phyloP scores from a whole-genome alignment of 1,140 invertebrate species.

The Lepidostoma basale region DNA sequence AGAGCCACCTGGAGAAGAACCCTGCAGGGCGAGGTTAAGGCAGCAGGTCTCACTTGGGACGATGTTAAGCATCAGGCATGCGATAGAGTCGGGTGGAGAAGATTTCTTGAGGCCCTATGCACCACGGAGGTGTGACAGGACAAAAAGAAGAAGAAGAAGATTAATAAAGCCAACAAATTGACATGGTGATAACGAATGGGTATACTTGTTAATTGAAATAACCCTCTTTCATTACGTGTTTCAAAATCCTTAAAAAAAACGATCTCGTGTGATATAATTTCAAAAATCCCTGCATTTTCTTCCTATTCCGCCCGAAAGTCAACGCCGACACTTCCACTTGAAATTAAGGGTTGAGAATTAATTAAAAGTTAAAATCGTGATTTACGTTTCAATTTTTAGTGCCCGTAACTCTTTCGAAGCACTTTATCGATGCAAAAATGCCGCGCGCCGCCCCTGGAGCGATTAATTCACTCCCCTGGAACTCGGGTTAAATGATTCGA shows the following conservation, averaged over 20 bases:
- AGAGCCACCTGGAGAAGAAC: too few relatives aligned
- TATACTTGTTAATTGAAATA: neutral
- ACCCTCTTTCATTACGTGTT: neutral
- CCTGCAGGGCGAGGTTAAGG: too few relatives aligned
- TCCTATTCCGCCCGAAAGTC: neutral
- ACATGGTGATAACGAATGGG: neutral
- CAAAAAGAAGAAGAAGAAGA: too few relatives aligned
- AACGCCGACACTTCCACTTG: constrained; percentile 6
- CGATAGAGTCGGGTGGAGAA: too few relatives aligned
- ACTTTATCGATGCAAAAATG: constrained; percentile 36
- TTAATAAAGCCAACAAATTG: neutral
- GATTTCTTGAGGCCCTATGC: too few relatives aligned
- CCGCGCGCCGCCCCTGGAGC: neutral
- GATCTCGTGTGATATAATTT: neutral
- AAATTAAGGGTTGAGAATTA: constrained; percentile 42
- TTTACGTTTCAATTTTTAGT: constrained; percentile 47
- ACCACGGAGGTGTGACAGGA: too few relatives aligned
- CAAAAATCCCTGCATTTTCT: neutral
- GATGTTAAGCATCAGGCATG: too few relatives aligned
- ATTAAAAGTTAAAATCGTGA: constrained; percentile 45
- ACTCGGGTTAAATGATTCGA: constrained; percentile 15
- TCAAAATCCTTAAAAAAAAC: neutral
- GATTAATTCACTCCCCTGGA: constrained; percentile 22
- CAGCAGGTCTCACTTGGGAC: too few relatives aligned
- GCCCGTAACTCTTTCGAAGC: constrained; percentile 39